These are phyloP conservation scores for Andrena trimmerana DNA, from an alignment of 2,888 invertebrate species.

Conservation along the genomic window DNA sequence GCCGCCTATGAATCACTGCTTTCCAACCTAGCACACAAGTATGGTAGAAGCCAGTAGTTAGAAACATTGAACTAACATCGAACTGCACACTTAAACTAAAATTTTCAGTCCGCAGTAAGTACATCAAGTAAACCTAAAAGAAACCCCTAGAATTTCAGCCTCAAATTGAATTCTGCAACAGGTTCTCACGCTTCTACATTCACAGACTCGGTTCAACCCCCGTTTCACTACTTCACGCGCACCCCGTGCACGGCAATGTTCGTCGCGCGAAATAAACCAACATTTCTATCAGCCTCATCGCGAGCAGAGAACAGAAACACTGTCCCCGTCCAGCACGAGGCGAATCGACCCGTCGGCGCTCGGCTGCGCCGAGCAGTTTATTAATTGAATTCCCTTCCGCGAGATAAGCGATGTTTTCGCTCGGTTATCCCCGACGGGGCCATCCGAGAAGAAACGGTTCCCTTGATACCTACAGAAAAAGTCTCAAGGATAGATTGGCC, in stretches of 20 bases:
- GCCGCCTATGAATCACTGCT: slow-evolving; percentile 11
- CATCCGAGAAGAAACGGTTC: background rate
- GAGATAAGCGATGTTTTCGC: background rate
- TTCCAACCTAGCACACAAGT: slow-evolving; percentile 1
- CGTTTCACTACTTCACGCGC: no score
- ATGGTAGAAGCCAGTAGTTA: background rate
- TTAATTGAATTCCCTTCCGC: slow-evolving; percentile 12
- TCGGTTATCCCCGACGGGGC: background rate
- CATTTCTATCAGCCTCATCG: background rate
- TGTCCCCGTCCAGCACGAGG: background rate
- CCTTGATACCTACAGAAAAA: background rate
- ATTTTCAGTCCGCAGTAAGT: background rate
- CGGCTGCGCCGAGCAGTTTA: no score
- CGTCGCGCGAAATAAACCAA: background rate
- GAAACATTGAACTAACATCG: slow-evolving; percentile 7
- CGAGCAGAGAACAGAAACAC: background rate
- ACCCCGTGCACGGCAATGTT: background rate
- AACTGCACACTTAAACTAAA: background rate
- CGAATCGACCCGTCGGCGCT: no score
- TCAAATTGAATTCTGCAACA: background rate
- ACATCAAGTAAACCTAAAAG: background rate
- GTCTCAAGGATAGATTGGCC: slow-evolving; percentile 19
- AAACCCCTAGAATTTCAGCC: background rate
- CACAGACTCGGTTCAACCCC: no score
- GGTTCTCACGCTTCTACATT: no score